Conservation (phyloP, 2,888 invertebrate genomes). For the Neoascia interrupta region DNA sequence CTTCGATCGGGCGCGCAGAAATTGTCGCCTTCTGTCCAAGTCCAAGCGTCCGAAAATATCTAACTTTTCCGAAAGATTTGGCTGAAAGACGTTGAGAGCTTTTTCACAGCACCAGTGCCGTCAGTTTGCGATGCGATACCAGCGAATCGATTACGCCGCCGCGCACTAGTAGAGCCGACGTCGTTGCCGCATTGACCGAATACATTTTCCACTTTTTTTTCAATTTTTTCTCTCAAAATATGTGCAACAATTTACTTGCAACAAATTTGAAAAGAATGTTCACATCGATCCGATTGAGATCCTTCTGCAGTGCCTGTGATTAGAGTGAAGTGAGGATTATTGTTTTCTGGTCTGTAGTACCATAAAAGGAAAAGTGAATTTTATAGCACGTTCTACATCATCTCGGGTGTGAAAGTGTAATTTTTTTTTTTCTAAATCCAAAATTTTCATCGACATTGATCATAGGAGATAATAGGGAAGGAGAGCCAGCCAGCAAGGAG, state of each 20-base stretch:
- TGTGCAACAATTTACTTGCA: neutral
- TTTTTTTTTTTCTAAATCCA: too few relatives aligned
- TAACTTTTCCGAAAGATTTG: slow-evolving; percentile 37
- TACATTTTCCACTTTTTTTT: slow-evolving; percentile 19
- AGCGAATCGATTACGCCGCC: slow-evolving; percentile 66
- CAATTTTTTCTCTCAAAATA: slow-evolving; percentile 20
- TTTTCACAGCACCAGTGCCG: slow-evolving; percentile 38
- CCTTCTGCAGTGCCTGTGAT: slow-evolving; percentile 8
- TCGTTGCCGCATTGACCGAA: slow-evolving; percentile 53
- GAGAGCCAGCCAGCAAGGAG: slow-evolving; percentile 38
- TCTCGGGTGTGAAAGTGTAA: slow-evolving; percentile 34
- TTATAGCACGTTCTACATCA: too few relatives aligned
- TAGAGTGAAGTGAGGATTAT: too few relatives aligned
- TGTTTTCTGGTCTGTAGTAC: slow-evolving; percentile 6
- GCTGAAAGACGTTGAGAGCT: slow-evolving; percentile 40
- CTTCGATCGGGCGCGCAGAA: slow-evolving; percentile 24
- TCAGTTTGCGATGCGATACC: slow-evolving; percentile 67
- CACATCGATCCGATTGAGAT: slow-evolving; percentile 16
- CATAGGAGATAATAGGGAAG: too few relatives aligned
- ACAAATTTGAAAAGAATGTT: slow-evolving; percentile 37
- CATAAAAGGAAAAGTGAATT: slow-evolving; percentile 26
- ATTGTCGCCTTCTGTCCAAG: slow-evolving; percentile 60
- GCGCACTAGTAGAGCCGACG: slow-evolving; percentile 63
- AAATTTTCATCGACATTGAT: slow-evolving; percentile 63
- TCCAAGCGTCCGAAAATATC: slow-evolving; percentile 65